These are phyloP conservation scores for Neodiprion virginianus DNA, from an alignment of 1,140 invertebrate genomes.

Conservation along the genomic window DNA sequence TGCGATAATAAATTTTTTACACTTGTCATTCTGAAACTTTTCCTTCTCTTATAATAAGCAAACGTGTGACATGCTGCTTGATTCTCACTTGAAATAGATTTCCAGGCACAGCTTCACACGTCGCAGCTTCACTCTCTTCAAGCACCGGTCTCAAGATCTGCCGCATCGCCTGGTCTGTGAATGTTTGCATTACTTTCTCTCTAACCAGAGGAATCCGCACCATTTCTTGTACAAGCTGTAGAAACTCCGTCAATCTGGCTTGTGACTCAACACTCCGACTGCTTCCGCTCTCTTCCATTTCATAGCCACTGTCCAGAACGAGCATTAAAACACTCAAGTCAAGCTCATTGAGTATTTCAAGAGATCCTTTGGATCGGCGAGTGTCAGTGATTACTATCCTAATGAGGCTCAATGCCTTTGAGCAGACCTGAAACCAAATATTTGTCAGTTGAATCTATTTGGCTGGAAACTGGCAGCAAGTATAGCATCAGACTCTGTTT, in stretches of 20 bases:
- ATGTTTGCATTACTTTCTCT: constrained; percentile 48
- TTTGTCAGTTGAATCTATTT: constrained; percentile 14
- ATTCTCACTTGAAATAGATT: constrained; percentile 45
- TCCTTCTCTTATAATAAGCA: constrained; percentile 3
- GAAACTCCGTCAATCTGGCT: constrained; percentile 49
- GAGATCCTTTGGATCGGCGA: constrained; percentile 30
- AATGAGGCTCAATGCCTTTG: constrained; percentile 52
- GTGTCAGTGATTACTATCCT: constrained; percentile 48
- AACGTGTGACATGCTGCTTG: background rate
- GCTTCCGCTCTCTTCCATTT: constrained; percentile 33
- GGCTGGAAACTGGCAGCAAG: constrained; percentile 5
- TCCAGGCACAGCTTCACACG: constrained; percentile 37
- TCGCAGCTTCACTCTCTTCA: constrained; percentile 28
- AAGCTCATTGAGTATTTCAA: constrained; percentile 44
- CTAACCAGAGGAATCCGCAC: constrained; percentile 47
- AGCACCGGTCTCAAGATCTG: constrained; percentile 45
- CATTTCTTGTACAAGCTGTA: constrained; percentile 61
- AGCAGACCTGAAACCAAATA: constrained; percentile 41
- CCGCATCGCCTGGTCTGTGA: constrained; percentile 47
- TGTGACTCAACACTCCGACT: constrained; percentile 36
- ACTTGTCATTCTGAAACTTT: background rate
- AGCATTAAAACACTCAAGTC: constrained; percentile 51
- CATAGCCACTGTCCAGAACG: constrained; percentile 41
- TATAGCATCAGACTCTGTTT: background rate
- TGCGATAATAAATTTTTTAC: constrained; percentile 19